Conservation (phyloP, 2,888 invertebrate species). For the Cecidostiba fungosa region DNA sequence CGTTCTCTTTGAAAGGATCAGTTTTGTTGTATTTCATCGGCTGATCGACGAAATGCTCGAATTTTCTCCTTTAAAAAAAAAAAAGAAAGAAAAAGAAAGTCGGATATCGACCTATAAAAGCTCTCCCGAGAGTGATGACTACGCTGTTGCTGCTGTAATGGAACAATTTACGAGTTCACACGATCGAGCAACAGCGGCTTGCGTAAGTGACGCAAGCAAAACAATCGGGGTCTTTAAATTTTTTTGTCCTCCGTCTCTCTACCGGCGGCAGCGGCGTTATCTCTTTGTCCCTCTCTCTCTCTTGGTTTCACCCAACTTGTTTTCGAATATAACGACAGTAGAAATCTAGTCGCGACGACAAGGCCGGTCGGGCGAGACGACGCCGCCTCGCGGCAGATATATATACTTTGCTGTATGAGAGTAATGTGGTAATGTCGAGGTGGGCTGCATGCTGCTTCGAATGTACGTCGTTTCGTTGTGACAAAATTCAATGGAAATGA, state of each 20-base stretch:
- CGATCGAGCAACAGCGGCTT: slow-evolving; percentile 12
- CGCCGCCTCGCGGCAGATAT: neutral
- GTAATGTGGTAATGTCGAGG: neutral
- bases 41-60: too few relatives aligned
- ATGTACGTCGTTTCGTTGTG: neutral
- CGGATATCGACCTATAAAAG: too few relatives aligned
- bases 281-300: neutral
- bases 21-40: neutral
- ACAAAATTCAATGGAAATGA: too few relatives aligned
- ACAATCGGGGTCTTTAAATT: slow-evolving; percentile 43
- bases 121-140: neutral
- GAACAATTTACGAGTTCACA: slow-evolving; percentile 18
- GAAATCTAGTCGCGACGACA: slow-evolving; percentile 49
- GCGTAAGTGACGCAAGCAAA: slow-evolving; percentile 39
- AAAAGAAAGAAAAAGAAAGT: too few relatives aligned
- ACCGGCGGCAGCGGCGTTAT: slow-evolving; percentile 16
- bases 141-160: neutral
- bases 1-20: neutral
- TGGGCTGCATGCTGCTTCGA: neutral
- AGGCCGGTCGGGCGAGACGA: neutral
- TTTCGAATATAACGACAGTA: slow-evolving; percentile 42
- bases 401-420: neutral
- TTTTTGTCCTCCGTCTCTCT: neutral
- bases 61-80: too few relatives aligned
- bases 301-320: slow-evolving; percentile 27